These are phyloP conservation scores for fruit fly (Drosophila melanogaster) DNA, from an alignment of 1,140 invertebrate genomes.

Conservation along the genomic window DNA sequence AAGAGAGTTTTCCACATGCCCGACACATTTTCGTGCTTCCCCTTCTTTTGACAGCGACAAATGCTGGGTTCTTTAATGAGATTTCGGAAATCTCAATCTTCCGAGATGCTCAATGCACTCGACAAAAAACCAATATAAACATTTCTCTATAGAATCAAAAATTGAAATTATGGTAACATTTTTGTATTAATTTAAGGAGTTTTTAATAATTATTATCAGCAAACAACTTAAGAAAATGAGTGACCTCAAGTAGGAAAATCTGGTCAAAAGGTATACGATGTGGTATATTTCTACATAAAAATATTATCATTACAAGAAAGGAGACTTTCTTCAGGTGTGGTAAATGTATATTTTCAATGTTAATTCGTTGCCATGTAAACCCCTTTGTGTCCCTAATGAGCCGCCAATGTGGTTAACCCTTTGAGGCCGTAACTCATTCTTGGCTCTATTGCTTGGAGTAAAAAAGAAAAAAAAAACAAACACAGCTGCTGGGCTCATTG, in stretches of 20 bases:
- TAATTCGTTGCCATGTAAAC: conserved; percentile 24
- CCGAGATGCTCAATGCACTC: conserved; percentile 15
- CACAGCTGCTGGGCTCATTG: conserved; percentile 62
- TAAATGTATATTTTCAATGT: conserved; percentile 17
- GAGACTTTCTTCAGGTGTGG: conserved; percentile 3
- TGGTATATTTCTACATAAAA: background rate
- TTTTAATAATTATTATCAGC: too few species aligned
- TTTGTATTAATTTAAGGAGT: too few species aligned
- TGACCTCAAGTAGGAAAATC: too few species aligned
- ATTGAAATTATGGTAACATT: too few species aligned
- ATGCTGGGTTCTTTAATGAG: conserved; percentile 71
- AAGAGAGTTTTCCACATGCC: conserved; percentile 28
- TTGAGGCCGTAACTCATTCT: conserved; percentile 32
- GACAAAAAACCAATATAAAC: background rate
- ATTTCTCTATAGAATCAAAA: too few species aligned
- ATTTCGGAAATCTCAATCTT: conserved; percentile 64
- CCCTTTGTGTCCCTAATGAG: conserved; percentile 35
- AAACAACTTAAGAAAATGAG: too few species aligned
- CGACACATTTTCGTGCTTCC: conserved; percentile 28
- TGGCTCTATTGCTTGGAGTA: background rate
- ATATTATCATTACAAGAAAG: background rate
- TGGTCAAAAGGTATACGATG: too few species aligned
- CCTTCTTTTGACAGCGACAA: conserved; percentile 33
- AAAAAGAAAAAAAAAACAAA: conserved; percentile 40
- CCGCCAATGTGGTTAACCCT: conserved; percentile 21